Base-by-base conservation (phyloP, 1,140 invertebrate genomes). In the Scylla paramamosain region DNA sequence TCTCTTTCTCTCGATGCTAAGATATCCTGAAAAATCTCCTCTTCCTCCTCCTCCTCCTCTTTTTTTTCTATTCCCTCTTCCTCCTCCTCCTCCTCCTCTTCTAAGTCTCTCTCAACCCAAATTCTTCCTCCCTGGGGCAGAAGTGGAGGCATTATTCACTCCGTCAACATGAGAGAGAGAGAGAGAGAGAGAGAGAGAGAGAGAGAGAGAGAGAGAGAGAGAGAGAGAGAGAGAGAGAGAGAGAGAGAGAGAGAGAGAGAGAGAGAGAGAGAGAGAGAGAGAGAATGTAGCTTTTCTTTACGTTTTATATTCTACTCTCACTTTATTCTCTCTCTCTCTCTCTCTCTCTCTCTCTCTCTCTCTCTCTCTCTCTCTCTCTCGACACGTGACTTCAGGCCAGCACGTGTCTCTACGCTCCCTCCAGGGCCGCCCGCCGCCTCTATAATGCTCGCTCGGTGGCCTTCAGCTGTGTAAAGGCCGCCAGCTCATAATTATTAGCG, bases 111-210 rank as follows among this genome's bases (percentile, higher is more conserved):
- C 83, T 86, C 83, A 31, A 86, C 28, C 83, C 25, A n/a, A 86
- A 31, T 86, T 86, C 12, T n/a, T 86, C 83, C 28, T 86, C n/a
- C 83, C 28, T 86, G 12, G 12, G 12, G 10, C 20, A 12, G 10
- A 59, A 16, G 52, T 59, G 52, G 52, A 59, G 10, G 52, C 20
- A 59, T 59, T 59, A 25, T 86, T 86, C 83, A 16, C 83, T 86
- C 32, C 32, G 32, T 31, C 83, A 39, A 39, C 83, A 29, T 83
- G 77, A 83, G 77, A 83, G 77, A 83, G 77, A 83, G 29, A 90
- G 29, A 90, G 29, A 90, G 29, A 90, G 29, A 90, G 29, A 90
- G 29, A 90, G 29, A 90, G 29, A 90, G 29, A 90, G 29, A 90
- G 29, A 90, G 29, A 90, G 29, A 46, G 29, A 46, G n/a, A 46